Conservation (phyloP, 1,140 invertebrate species). For the Triops cancriformis region DNA sequence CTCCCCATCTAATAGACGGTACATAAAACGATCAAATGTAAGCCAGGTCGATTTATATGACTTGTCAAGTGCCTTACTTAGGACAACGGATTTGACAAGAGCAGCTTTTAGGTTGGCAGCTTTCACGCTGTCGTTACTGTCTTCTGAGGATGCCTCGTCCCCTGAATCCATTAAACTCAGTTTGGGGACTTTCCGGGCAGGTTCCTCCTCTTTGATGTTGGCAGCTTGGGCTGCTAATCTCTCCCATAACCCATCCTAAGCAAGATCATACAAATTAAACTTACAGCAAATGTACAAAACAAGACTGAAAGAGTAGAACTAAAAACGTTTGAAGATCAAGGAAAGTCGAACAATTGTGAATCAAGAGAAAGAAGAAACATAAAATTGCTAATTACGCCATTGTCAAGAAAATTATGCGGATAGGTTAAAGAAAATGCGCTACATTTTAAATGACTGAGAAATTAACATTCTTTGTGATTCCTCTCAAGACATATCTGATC, state of each 20-base stretch:
- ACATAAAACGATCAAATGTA: no score
- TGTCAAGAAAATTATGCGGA: background rate
- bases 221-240: constrained; percentile 29
- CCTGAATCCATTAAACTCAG: constrained; percentile 70
- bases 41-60: no score
- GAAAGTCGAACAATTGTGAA: background rate
- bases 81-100: background rate
- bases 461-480: no score
- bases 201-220: constrained; percentile 37
- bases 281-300: no score
- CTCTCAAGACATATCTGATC: no score
- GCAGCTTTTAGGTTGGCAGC: background rate
- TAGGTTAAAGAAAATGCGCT: no score
- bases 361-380: background rate
- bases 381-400: no score
- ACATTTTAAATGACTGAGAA: no score
- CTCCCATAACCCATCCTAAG: constrained; percentile 26
- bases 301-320: no score
- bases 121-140: constrained; percentile 62
- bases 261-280: background rate
- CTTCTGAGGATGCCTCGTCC: constrained; percentile 85
- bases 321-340: background rate
- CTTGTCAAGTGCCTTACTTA: background rate
- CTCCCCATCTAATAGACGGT: background rate
- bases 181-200: constrained; percentile 53